phyloP scores from a whole-genome alignment of 2,113 vertebrate genomes.

The Athene cunicularia region DNA sequence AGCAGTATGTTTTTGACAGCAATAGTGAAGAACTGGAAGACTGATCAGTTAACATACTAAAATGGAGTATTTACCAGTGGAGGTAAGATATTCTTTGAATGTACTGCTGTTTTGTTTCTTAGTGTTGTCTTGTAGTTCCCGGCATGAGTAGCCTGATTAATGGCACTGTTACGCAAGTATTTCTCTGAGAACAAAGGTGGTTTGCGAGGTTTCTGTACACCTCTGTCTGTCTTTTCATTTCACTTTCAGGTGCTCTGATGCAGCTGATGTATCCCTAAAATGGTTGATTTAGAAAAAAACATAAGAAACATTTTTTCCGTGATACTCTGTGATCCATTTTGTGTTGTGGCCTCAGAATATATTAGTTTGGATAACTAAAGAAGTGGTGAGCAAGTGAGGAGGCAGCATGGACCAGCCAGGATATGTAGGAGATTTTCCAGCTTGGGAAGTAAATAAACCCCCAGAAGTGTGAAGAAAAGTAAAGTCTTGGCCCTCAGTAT shows the following conservation, averaged over 20 bases:
- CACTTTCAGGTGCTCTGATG: background rate
- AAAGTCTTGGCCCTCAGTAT: background rate
- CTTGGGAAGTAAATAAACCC: background rate
- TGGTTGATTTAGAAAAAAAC: background rate
- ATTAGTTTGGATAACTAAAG: background rate
- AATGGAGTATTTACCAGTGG: conserved; percentile 72
- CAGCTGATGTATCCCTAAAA: background rate
- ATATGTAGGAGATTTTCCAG: background rate
- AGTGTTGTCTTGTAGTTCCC: background rate
- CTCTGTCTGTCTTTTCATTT: background rate
- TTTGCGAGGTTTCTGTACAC: background rate
- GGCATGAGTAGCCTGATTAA: background rate
- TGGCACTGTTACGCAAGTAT: background rate
- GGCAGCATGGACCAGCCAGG: background rate
- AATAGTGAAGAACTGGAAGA: conserved; percentile 70
- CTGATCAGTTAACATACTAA: conserved; percentile 68
- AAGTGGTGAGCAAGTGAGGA: background rate
- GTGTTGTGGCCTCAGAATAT: background rate
- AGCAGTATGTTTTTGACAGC: conserved; percentile 74
- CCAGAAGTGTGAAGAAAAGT: background rate
- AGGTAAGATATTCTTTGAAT: conserved; percentile 73
- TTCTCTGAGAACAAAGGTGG: background rate
- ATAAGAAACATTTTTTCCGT: background rate
- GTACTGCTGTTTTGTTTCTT: background rate
- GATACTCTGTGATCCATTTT: background rate